These are phyloP conservation scores for Ibidorhyncha struthersii DNA, from an alignment of 2,113 vertebrate species.

Conservation along the genomic window DNA sequence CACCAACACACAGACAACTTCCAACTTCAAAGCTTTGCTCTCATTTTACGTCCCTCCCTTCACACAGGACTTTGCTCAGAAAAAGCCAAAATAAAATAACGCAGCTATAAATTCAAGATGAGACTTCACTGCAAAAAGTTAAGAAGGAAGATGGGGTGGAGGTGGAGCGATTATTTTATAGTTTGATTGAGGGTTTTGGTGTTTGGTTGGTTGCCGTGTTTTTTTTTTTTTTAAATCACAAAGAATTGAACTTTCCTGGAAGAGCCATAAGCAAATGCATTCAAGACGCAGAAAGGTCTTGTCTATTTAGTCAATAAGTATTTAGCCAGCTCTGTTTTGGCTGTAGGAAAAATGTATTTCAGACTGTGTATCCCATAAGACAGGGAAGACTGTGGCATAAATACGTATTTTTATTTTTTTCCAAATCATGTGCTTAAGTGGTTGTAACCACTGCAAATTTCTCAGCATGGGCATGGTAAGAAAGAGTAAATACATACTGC, in stretches of 20 bases:
- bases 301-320: background rate
- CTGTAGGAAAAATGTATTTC: background rate
- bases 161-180: background rate
- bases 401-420: background rate
- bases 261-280: background rate
- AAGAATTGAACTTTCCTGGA: background rate
- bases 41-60: background rate
- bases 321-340: background rate
- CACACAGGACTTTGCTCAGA: background rate
- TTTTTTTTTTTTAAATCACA: background rate
- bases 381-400: background rate
- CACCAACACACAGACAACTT: background rate
- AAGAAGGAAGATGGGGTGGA: background rate
- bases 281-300: background rate
- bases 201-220: background rate
- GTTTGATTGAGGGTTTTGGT: background rate
- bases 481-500: background rate
- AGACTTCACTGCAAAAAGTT: background rate
- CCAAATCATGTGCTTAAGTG: background rate
- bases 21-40: background rate
- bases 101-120: background rate
- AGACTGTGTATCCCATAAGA: background rate
- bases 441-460: background rate
- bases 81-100: background rate
- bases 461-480: background rate